A percentile compares a stretch with the other conserved stretches of the same genome.
Conservation (phyloP, 2,797 vertebrate genomes). For the Pseudocheirus occidentalis region DNA sequence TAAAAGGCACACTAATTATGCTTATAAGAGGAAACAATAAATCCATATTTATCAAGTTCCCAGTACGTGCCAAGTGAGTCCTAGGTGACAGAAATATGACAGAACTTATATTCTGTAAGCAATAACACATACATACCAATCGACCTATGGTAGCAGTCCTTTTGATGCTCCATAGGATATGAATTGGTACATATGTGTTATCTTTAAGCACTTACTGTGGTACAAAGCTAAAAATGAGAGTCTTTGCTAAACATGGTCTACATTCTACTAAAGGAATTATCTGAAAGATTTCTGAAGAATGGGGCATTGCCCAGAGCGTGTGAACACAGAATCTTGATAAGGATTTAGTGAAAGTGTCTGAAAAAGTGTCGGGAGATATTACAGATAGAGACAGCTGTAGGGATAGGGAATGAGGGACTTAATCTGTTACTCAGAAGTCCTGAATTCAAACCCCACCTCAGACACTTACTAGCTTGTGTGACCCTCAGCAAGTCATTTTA, state of each 20-base stretch:
- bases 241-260: not conserved
- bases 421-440: too few species aligned
- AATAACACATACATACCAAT: not conserved
- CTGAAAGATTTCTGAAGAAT: not conserved
- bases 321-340: too few species aligned
- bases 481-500: too few species aligned
- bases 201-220: not conserved
- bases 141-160: too few species aligned
- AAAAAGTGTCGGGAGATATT: too few species aligned
- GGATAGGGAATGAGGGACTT: too few species aligned
- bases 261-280: not conserved
- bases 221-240: not conserved
- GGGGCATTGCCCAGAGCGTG: not conserved
- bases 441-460: too few species aligned
- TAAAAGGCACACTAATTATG: not conserved
- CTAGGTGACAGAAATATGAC: not conserved
- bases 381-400: too few species aligned
- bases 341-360: too few species aligned
- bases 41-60: not conserved
- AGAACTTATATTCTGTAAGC: not conserved
- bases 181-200: too few species aligned
- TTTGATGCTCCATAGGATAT: too few species aligned
- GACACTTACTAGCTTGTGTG: too few species aligned
- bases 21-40: not conserved
- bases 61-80: not conserved